These are phyloP conservation scores for Clarias laeviceps DNA, from an alignment of 2,797 vertebrate species.

Conservation along the genomic window DNA sequence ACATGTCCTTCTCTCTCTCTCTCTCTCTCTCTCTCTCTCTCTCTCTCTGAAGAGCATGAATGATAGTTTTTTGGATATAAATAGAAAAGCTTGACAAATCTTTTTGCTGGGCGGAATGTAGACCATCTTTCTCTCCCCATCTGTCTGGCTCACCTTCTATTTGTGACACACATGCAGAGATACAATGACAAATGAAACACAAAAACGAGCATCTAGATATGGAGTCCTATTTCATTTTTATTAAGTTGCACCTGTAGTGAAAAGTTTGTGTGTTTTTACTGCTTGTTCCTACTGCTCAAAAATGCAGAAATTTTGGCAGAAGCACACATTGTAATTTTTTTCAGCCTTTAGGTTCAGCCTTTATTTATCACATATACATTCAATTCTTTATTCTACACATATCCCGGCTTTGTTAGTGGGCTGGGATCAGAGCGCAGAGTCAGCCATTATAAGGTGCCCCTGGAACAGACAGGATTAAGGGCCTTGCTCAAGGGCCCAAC, in stretches of 20 bases:
- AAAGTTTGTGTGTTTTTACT: not conserved
- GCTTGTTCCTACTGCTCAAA: not conserved
- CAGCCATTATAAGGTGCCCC: no score
- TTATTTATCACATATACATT: no score
- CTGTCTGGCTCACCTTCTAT: conserved; percentile 30
- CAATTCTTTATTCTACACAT: no score
- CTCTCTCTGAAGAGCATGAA: conserved; percentile 41
- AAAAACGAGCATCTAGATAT: not conserved
- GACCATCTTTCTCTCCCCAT: conserved; percentile 50
- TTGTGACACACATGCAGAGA: conserved; percentile 19
- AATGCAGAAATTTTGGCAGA: not conserved
- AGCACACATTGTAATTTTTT: not conserved
- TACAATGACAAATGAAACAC: conserved; percentile 5
- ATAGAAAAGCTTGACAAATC: conserved; percentile 77
- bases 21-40: conserved; percentile 18
- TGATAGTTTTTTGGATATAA: conserved; percentile 74
- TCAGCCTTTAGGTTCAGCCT: no score
- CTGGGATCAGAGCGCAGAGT: no score
- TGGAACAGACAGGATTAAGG: no score
- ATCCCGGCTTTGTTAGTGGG: no score
- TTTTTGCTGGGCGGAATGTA: conserved; percentile 75
- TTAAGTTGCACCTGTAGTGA: conserved; percentile 3
- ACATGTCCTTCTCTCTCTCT: conserved; percentile 13
- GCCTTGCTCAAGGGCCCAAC: no score
- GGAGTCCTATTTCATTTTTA: not conserved